A percentile compares a stretch with the other conserved stretches of the same genome.
Evolutionary conservation across 92 coral and sea anemone species (phyloP).

Genomic region (Scolanthus callimorphus): DNA sequence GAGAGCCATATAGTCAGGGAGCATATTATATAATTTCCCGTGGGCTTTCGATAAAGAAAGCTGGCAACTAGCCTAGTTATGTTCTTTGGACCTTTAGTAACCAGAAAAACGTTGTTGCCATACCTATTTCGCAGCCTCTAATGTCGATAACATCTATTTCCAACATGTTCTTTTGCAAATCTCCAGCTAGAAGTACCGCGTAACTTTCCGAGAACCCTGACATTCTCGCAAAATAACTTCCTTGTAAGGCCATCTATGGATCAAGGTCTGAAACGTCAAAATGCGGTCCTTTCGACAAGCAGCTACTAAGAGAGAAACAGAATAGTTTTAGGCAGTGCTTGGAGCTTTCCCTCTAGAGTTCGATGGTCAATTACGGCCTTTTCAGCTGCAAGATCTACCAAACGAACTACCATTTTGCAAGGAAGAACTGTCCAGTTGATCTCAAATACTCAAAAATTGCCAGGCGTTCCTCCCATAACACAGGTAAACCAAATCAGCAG

Average conservation of each 20-base stretch:
- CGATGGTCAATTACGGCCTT: conserved; percentile 52
- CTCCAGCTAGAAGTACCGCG: conserved; percentile 73
- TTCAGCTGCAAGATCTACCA: conserved; percentile 51
- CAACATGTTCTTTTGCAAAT: conserved; percentile 46
- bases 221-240: conserved; percentile 57
- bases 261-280: conserved; percentile 43
- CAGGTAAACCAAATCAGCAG: neutral
- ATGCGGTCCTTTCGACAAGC: conserved; percentile 61
- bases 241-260: conserved; percentile 73
- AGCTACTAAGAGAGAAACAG: conserved; percentile 56
- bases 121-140: conserved; percentile 88
- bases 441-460: neutral
- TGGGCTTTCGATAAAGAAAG: too few species aligned
- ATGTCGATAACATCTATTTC: conserved; percentile 62
- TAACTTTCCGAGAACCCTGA: conserved; percentile 44
- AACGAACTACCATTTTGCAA: conserved; percentile 17
- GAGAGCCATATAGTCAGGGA: too few species aligned
- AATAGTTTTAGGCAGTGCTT: conserved; percentile 53
- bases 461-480: conserved; percentile 13
- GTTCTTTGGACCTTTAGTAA: too few species aligned
- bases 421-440: neutral
- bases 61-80: too few species aligned
- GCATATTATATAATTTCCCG: too few species aligned
- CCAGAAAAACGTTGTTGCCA: conserved; percentile 1
- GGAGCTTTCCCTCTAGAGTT: conserved; percentile 21